Percentiles rank a stretch among this genome's conserved stretches.
These are phyloP conservation scores for Xestia ashworthii DNA, from an alignment of 2,888 invertebrate genomes.

Conservation along the genomic window DNA sequence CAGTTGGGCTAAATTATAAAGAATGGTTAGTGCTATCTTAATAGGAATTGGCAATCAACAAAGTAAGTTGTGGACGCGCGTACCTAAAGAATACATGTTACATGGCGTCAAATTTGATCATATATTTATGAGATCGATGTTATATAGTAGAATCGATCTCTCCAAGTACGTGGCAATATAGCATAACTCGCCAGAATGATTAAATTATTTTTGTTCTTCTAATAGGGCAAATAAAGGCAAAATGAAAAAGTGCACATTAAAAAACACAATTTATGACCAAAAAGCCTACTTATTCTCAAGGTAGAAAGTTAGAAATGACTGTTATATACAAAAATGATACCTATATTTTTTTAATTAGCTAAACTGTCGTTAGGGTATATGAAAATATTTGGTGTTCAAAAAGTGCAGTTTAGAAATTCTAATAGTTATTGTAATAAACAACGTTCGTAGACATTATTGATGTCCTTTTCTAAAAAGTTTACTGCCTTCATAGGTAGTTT, in stretches of 20 bases:
- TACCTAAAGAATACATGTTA: constrained; percentile 16
- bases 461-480: constrained; percentile 73
- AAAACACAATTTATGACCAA: constrained; percentile 80
- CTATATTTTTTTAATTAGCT: constrained; percentile 90
- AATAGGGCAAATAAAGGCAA: constrained; percentile 53
- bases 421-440: constrained; percentile 78
- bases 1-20: constrained; percentile 25
- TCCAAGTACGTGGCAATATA: constrained; percentile 38
- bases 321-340: constrained; percentile 84
- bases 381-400: constrained; percentile 87
- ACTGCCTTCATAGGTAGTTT: constrained; percentile 66
- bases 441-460: constrained; percentile 78
- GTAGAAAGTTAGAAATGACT: constrained; percentile 85
- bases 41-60: constrained; percentile 4
- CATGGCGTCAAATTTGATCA: constrained; percentile 19
- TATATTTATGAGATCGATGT: constrained; percentile 20
- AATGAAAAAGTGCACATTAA: constrained; percentile 68
- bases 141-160: constrained; percentile 10
- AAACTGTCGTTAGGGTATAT: constrained; percentile 86
- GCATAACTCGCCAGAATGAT: constrained; percentile 24
- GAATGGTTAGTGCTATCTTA: constrained; percentile 20
- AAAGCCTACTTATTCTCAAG: constrained; percentile 82
- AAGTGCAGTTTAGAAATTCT: constrained; percentile 83
- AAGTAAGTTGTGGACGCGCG: background rate
- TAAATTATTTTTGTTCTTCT: constrained; percentile 35